phyloP scores from a whole-genome alignment of 2,797 vertebrate genomes.

The Hirundo rustica region DNA sequence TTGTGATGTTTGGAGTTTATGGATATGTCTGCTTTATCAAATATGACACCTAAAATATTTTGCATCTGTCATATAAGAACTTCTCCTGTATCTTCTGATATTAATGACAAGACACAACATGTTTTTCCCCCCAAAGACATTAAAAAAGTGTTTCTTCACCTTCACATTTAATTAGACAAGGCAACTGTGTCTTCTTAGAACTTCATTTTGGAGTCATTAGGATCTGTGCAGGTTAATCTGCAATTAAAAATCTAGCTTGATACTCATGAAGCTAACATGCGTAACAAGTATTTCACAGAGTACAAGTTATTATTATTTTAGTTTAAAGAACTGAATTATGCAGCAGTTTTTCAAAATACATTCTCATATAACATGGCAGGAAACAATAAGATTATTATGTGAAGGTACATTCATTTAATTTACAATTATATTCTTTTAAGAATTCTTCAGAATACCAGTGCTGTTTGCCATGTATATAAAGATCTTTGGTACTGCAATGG shows the following conservation, averaged over 20 bases:
- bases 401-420: not conserved
- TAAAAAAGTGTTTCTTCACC: not conserved
- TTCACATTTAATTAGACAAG: slow-evolving; percentile 1
- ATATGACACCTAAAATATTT: not conserved
- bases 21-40: not conserved
- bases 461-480: not conserved
- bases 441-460: not conserved
- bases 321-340: not conserved
- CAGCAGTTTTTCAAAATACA: not conserved
- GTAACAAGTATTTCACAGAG: not conserved
- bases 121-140: not conserved
- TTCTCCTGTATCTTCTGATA: not conserved
- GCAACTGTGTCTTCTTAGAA: not conserved
- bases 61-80: not conserved
- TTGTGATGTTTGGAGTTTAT: not conserved
- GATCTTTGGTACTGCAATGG: not conserved
- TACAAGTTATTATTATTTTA: not conserved
- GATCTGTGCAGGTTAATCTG: not conserved
- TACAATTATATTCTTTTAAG: not conserved
- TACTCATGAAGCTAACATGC: not conserved
- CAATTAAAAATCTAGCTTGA: not conserved
- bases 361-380: not conserved
- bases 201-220: not conserved
- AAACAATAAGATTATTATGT: not conserved
- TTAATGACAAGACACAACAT: not conserved